Evolutionary conservation across 1,140 invertebrate genomes (phyloP).

Genomic region (Eriosoma lanigerum): DNA sequence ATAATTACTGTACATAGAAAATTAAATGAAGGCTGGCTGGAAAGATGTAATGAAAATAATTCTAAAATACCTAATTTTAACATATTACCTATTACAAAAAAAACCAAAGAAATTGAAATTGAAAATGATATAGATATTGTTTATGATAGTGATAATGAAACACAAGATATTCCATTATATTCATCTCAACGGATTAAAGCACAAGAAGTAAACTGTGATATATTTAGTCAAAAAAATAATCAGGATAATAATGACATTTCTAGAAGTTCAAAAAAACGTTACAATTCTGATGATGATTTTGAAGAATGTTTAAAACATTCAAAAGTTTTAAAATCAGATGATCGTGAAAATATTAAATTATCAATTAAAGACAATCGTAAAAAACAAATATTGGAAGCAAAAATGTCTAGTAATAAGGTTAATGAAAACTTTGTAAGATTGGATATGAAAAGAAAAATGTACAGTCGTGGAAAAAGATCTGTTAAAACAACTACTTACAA

Average conservation of each 20-base stretch:
- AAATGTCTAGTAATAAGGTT: conserved; percentile 68
- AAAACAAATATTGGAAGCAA: conserved; percentile 65
- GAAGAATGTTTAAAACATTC: conserved; percentile 56
- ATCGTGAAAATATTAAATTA: conserved; percentile 8
- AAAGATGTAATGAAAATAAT: conserved; percentile 58
- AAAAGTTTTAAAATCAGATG: conserved; percentile 40
- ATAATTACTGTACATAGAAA: conserved; percentile 56
- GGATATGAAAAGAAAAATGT: conserved; percentile 89
- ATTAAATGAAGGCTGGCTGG: conserved; percentile 63
- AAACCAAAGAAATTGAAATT: conserved; percentile 56
- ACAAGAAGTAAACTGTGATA: neutral
- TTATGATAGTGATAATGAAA: conserved; percentile 50
- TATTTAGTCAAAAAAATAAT: conserved; percentile 18
- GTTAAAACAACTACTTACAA: conserved; percentile 82
- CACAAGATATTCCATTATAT: conserved; percentile 53
- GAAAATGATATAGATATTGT: conserved; percentile 51
- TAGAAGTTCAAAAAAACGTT: conserved; percentile 55
- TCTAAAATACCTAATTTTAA: conserved; percentile 43
- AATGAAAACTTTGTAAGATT: conserved; percentile 90
- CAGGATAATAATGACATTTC: neutral
- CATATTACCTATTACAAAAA: conserved; percentile 54
- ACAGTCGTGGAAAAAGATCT: conserved; percentile 75
- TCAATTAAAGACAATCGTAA: conserved; percentile 52
- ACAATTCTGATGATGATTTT: conserved; percentile 56
- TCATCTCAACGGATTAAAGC: conserved; percentile 52